A percentile compares a stretch with the other conserved stretches of the same genome.
These are phyloP conservation scores for Eurytemora carolleeae DNA, from an alignment of 1,140 invertebrate genomes.

Conservation along the genomic window DNA sequence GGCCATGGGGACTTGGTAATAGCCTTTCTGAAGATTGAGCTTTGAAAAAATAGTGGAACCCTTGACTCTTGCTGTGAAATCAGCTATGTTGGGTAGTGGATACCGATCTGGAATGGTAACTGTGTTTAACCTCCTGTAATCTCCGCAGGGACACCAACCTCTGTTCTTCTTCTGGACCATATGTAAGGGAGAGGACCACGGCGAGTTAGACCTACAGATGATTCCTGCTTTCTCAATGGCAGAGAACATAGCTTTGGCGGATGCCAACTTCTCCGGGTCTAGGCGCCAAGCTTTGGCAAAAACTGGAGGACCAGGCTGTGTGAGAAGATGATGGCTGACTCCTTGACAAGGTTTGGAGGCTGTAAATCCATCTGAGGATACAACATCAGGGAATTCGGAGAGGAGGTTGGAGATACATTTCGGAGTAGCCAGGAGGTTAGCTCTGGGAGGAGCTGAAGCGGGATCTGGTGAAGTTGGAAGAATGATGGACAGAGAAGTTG, in stretches of 20 bases:
- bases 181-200: constrained; percentile 20
- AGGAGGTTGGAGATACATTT: no score
- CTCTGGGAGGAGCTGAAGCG: no score
- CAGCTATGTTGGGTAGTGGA: constrained; percentile 19
- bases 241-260: constrained; percentile 3
- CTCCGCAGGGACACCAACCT: constrained; percentile 19
- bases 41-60: constrained; percentile 15
- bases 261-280: neutral
- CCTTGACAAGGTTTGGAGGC: no score
- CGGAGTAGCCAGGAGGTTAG: no score
- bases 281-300: constrained; percentile 2
- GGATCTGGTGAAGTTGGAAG: no score
- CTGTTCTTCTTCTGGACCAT: constrained; percentile 20
- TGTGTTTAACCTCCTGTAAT: constrained; percentile 21
- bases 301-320: no score
- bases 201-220: constrained; percentile 14
- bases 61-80: constrained; percentile 15
- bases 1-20: constrained; percentile 17
- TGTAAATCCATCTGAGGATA: no score
- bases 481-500: no score
- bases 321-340: no score
- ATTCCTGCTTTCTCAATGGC: constrained; percentile 2
- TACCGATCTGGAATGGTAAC: constrained; percentile 20
- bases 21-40: constrained; percentile 12
- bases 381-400: no score